phyloP scores from a whole-genome alignment of 2,113 vertebrate genomes.

The Nothobranchius furzeri region DNA sequence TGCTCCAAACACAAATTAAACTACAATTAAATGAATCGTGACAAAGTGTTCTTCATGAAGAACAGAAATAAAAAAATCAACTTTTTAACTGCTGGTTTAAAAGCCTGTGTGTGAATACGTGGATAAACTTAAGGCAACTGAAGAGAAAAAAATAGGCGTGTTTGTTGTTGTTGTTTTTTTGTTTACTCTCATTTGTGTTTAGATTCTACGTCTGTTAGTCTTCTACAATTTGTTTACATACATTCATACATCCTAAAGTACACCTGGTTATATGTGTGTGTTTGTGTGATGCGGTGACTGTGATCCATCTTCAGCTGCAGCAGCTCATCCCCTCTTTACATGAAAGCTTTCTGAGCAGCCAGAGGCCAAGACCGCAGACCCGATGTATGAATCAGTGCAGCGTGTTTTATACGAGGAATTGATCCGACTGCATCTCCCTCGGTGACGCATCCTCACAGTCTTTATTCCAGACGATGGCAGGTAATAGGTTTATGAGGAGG shows the following conservation, averaged over 20 bases:
- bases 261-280: background rate
- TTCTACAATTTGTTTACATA: too few species aligned
- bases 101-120: too few species aligned
- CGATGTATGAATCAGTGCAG: constrained; percentile 69
- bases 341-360: constrained; percentile 64
- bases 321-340: constrained; percentile 59
- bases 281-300: constrained; percentile 16
- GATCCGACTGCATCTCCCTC: constrained; percentile 59
- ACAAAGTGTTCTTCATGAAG: too few species aligned
- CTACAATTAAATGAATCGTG: too few species aligned
- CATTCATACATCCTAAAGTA: background rate
- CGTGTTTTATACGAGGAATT: constrained; percentile 67
- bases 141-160: background rate
- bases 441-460: constrained; percentile 44
- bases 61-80: too few species aligned
- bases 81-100: too few species aligned
- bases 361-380: constrained; percentile 43
- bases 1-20: too few species aligned
- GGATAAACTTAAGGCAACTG: background rate
- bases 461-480: constrained; percentile 62
- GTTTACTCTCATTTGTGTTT: background rate
- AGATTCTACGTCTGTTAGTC: background rate
- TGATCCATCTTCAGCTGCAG: constrained; percentile 55
- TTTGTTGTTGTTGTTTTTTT: background rate
- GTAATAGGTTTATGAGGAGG: constrained; percentile 47